Evolutionary conservation across 2,113 vertebrate species (phyloP), one percentile per base, ranked within the genome.

Genomic region (Nanorana parkeri): DNA sequence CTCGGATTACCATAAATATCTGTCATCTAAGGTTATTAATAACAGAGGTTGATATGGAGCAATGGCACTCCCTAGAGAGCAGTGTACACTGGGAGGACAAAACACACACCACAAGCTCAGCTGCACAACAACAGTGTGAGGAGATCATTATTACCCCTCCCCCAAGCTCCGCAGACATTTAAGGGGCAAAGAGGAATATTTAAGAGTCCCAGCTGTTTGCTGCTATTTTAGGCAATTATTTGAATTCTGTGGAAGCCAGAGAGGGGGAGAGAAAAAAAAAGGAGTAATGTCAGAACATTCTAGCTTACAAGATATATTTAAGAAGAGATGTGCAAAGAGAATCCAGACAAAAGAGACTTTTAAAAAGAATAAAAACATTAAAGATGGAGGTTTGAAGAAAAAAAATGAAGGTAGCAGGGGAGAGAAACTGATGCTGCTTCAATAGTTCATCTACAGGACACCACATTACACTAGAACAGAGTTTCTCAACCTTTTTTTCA

Each of bases 111-210:
- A 72, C 47, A 17, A 29, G 32, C 79, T 64, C 58, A 72, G 68
- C 68, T 52, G 68, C 60, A 74, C 10, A 24, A 61, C 4, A 73
- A 73, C 23, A 19, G 36, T 17, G 61, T 28, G 32, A 36, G 13
- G 54, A 75, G 29, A 79, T 56, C 47, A 79, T 79, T 79, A 68
- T 80, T 55, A 76, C 64, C 77, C 77, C 47, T 36, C 47, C 58
- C 69, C 24, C 58, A 60, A 13, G 26, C 24, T 55, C 41, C 0
- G 11, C 41, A 72, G 58, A 73, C 61, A 75, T 66, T 65, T 56
- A 24, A 81, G 80, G 80, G 61, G 69, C 20, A 74, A 81, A 66
- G 71, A 58, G 61, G 32, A 81, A 81, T 66, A 81, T 75, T 81
- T 72, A 72, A 54, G 17, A 81, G 69, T 66, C 60, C 69, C 80